phyloP scores from a whole-genome alignment of 2,797 vertebrate species.

The Orientallactaga sibirica region DNA sequence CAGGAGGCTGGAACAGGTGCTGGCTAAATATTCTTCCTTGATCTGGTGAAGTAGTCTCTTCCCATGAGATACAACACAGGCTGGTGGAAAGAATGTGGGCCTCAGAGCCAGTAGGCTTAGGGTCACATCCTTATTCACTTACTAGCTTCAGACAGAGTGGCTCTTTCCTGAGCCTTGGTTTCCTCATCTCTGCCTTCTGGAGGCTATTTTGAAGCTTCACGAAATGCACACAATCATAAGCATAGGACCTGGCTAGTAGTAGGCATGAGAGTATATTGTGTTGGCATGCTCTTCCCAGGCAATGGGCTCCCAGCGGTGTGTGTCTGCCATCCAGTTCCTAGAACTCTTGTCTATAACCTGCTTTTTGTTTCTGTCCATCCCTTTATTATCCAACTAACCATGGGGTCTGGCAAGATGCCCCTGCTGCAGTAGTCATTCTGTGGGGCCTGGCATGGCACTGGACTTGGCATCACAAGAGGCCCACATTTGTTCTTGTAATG shows the following conservation, averaged over 20 bases:
- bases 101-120: not conserved
- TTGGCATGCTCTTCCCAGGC: not conserved
- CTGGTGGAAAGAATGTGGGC: constrained; percentile 7
- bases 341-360: not conserved
- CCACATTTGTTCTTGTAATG: not conserved
- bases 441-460: not conserved
- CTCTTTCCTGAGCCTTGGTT: constrained; percentile 2
- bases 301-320: not conserved
- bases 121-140: not conserved
- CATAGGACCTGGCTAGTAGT: not conserved
- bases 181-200: constrained; percentile 22
- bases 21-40: constrained; percentile 13
- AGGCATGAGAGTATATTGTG: not conserved
- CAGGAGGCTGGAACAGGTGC: not conserved
- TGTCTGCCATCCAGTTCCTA: not conserved
- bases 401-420: not conserved
- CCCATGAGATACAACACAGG: not conserved
- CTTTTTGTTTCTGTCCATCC: not conserved
- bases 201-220: constrained; percentile 30
- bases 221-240: not conserved
- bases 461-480: not conserved
- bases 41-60: not conserved
- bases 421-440: not conserved
- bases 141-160: constrained; percentile 1
- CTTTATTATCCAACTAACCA: not conserved